Conservation (phyloP, 2,113 vertebrate genomes). For the Saccopteryx bilineata region DNA sequence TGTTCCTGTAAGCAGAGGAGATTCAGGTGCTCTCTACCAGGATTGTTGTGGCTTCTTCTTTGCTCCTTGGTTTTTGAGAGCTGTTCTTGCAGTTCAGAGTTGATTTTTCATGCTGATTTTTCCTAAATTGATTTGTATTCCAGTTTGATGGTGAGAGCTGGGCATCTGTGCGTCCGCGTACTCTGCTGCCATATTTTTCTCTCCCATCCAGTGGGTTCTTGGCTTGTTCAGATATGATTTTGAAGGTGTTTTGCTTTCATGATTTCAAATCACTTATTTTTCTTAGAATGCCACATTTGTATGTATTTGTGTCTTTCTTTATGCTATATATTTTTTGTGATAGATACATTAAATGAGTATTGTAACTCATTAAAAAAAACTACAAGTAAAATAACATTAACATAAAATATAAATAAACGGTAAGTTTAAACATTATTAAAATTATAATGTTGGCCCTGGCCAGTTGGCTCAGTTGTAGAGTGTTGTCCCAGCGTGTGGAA, state of each 20-base stretch:
- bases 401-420: conserved; percentile 32
- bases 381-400: not conserved
- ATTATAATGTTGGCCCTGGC: not conserved
- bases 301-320: not conserved
- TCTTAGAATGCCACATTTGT: not conserved
- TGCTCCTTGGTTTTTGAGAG: too few species aligned
- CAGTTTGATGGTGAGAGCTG: too few species aligned
- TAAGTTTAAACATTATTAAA: conserved; percentile 52
- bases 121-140: too few species aligned
- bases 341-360: not conserved
- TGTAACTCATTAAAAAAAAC: conserved; percentile 17
- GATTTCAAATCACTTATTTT: conserved; percentile 55
- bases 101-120: too few species aligned
- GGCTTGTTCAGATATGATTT: conserved; percentile 97
- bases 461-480: too few species aligned
- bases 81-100: too few species aligned
- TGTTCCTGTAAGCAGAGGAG: too few species aligned
- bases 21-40: too few species aligned
- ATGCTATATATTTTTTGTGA: not conserved
- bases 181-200: too few species aligned
- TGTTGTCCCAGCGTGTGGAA: too few species aligned
- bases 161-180: too few species aligned
- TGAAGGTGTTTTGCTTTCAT: conserved; percentile 86
- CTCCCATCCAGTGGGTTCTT: conserved; percentile 98
- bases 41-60: too few species aligned